phyloP scores from a whole-genome alignment of 2,113 vertebrate species.

The Helogale parvula region DNA sequence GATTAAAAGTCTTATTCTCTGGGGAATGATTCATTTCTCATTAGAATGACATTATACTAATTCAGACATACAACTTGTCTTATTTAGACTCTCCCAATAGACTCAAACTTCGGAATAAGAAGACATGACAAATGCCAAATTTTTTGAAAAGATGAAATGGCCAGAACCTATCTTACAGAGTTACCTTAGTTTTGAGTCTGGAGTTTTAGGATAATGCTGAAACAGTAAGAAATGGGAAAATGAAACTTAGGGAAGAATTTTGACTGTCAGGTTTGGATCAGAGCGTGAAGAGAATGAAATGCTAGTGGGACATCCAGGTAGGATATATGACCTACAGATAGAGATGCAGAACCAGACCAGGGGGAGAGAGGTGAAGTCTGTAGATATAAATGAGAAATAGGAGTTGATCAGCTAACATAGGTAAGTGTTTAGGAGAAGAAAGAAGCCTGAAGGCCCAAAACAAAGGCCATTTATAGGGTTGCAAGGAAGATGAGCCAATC shows the following conservation, averaged over 20 bases:
- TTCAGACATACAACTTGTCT: background rate
- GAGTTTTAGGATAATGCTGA: background rate
- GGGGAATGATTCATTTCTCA: background rate
- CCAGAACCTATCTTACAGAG: background rate
- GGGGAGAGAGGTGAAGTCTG: background rate
- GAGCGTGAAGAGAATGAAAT: background rate
- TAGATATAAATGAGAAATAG: background rate
- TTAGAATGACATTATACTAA: background rate
- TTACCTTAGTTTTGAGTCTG: background rate
- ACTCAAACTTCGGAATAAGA: background rate
- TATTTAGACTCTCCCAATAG: background rate
- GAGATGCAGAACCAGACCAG: background rate
- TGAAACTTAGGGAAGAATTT: background rate
- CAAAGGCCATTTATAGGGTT: background rate
- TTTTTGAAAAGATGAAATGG: background rate
- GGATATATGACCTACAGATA: rapidly evolving
- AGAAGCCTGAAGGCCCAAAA: background rate
- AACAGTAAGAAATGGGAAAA: background rate
- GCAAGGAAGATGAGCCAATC: too few relatives aligned
- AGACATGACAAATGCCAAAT: background rate
- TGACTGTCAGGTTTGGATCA: background rate
- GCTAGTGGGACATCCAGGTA: background rate
- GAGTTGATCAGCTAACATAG: background rate
- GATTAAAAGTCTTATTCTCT: background rate
- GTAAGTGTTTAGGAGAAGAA: background rate